Conservation (phyloP, 2,888 invertebrate species). For the Heliconius ismenius region DNA sequence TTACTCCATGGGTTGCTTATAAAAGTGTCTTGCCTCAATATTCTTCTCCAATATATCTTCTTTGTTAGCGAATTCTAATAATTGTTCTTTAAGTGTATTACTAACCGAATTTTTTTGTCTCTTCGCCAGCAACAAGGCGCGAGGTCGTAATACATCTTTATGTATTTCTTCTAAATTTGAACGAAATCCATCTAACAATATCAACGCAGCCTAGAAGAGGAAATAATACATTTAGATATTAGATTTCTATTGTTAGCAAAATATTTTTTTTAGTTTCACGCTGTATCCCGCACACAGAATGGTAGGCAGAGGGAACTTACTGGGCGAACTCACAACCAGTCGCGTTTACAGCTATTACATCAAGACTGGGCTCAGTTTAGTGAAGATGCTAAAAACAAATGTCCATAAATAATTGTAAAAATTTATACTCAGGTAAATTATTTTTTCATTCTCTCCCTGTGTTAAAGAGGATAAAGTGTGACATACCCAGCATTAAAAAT, state of each 20-base stretch:
- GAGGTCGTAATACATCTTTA: slow-evolving; percentile 63
- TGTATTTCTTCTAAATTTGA: slow-evolving; percentile 56
- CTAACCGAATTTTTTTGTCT: slow-evolving; percentile 57
- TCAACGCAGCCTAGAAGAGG: slow-evolving; percentile 67
- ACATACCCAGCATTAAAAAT: too few relatives aligned
- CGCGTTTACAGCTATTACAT: too few relatives aligned
- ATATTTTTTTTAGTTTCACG: too few relatives aligned
- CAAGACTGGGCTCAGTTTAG: too few relatives aligned
- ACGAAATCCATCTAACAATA: slow-evolving; percentile 70
- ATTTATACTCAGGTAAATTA: too few relatives aligned
- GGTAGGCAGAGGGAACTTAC: too few relatives aligned
- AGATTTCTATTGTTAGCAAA: neutral
- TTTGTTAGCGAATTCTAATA: slow-evolving; percentile 50
- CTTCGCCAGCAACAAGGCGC: slow-evolving; percentile 62
- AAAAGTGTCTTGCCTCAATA: slow-evolving; percentile 61
- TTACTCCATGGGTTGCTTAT: slow-evolving; percentile 72
- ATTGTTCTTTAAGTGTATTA: slow-evolving; percentile 47
- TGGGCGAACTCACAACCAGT: too few relatives aligned
- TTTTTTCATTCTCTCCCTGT: too few relatives aligned
- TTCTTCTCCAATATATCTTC: slow-evolving; percentile 57
- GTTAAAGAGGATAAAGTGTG: too few relatives aligned
- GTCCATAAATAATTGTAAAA: too few relatives aligned
- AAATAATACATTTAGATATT: neutral
- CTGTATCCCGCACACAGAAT: too few relatives aligned
- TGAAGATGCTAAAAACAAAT: too few relatives aligned